Percentiles rank a stretch among this genome's conserved stretches.
Conservation (phyloP, 30 jellyfish, hydroid and myxozoan species). For the Haliclystus octoradiatus region DNA sequence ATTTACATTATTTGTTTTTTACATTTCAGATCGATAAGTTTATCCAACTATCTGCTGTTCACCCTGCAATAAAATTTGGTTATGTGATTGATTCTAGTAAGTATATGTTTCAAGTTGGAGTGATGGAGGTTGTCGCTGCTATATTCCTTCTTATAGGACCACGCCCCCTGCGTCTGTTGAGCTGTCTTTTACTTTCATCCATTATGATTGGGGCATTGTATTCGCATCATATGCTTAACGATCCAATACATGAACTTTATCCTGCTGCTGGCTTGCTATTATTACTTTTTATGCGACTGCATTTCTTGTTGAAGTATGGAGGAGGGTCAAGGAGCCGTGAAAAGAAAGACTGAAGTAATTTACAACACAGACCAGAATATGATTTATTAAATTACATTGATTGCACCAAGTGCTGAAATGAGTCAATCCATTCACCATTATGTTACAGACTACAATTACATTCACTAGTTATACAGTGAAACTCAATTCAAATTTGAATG, state of each 20-base stretch:
- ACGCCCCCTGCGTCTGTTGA: slow-evolving; percentile 30
- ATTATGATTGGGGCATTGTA: slow-evolving; percentile 84
- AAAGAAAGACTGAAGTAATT: too few species aligned
- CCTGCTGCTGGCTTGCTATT: slow-evolving; percentile 38
- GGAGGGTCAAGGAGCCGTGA: too few species aligned
- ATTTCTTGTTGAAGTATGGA: slow-evolving; percentile 39
- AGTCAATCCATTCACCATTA: too few species aligned
- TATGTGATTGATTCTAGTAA: slow-evolving; percentile 61
- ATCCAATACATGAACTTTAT: slow-evolving; percentile 9
- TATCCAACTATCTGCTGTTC: slow-evolving; percentile 58
- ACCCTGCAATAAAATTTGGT: slow-evolving; percentile 78
- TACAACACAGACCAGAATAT: too few species aligned
- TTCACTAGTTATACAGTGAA: too few species aligned
- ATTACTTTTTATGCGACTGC: slow-evolving; percentile 37
- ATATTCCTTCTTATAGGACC: slow-evolving; percentile 63
- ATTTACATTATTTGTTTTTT: not conserved
- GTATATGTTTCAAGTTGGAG: slow-evolving; percentile 67
- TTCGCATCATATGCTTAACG: slow-evolving; percentile 23
- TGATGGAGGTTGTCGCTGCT: slow-evolving; percentile 65
- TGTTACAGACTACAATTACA: too few species aligned
- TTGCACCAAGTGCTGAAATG: too few species aligned
- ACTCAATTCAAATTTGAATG: too few species aligned
- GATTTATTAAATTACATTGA: too few species aligned
- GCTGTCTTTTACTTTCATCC: slow-evolving; percentile 61
- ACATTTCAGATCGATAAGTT: slow-evolving; percentile 47